Conservation (phyloP, 2,113 vertebrate genomes). For the Cariama cristata region DNA sequence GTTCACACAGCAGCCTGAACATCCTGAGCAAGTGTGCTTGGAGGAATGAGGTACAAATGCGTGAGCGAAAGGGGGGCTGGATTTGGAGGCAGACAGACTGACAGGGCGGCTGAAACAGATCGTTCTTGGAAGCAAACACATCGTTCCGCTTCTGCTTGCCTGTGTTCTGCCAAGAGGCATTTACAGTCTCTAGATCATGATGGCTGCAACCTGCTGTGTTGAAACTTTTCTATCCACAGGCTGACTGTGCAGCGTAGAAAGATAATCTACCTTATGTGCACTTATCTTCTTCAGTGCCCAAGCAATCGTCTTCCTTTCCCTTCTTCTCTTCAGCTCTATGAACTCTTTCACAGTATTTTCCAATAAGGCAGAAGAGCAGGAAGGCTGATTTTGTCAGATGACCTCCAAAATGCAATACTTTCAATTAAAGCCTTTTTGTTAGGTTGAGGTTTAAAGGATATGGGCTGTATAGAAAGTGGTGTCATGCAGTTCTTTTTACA, state of each 20-base stretch:
- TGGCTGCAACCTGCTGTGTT: slow-evolving; percentile 53
- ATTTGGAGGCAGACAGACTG: neutral
- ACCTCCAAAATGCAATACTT: slow-evolving; percentile 17
- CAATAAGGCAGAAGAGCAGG: neutral
- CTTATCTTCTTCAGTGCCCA: slow-evolving; percentile 8
- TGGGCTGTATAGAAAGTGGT: neutral
- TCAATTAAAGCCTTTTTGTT: slow-evolving; percentile 28
- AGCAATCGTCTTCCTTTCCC: neutral
- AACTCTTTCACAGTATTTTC: neutral
- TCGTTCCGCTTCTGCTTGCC: slow-evolving; percentile 19
- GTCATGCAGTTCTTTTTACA: neutral
- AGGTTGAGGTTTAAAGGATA: neutral
- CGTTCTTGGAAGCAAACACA: slow-evolving; percentile 52
- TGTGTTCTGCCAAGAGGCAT: slow-evolving; percentile 54
- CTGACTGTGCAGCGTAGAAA: slow-evolving; percentile 10
- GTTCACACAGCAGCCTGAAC: slow-evolving; percentile 23
- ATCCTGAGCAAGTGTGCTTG: neutral
- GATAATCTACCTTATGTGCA: slow-evolving; percentile 45
- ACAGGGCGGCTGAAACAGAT: slow-evolving; percentile 23
- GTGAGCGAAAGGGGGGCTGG: neutral
- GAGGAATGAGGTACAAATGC: neutral
- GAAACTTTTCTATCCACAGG: slow-evolving; percentile 48
- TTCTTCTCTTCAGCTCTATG: neutral
- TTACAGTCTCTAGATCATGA: slow-evolving; percentile 56
- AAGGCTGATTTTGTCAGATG: neutral